phyloP scores from a whole-genome alignment of 2,888 invertebrate species.

The Gymnocheta viridis region DNA sequence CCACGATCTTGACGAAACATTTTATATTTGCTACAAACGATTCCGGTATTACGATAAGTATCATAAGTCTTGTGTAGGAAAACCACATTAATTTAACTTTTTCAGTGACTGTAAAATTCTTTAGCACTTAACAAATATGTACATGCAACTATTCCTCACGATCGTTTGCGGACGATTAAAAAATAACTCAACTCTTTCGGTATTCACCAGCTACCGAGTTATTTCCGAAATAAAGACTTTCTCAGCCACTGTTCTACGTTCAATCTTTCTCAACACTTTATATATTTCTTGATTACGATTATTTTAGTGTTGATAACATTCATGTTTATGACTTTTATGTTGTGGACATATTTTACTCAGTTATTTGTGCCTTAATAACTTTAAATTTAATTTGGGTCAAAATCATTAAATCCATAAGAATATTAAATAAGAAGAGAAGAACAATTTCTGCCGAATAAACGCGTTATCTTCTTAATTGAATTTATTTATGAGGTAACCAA shows the following conservation, averaged over 20 bases:
- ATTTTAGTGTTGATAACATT: slow-evolving; percentile 64
- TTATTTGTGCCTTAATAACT: slow-evolving; percentile 15
- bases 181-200: too few species aligned
- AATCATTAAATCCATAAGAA: slow-evolving; percentile 52
- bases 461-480: slow-evolving; percentile 58
- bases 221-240: too few species aligned
- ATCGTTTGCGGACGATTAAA: too few species aligned
- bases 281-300: slow-evolving; percentile 48
- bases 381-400: slow-evolving; percentile 65
- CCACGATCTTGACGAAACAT: too few species aligned
- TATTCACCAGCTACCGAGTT: too few species aligned
- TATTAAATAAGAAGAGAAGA: background rate
- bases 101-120: too few species aligned
- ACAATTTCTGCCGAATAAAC: background rate
- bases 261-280: slow-evolving; percentile 63
- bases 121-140: too few species aligned
- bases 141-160: too few species aligned
- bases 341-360: slow-evolving; percentile 27
- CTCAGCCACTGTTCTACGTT: background rate
- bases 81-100: too few species aligned
- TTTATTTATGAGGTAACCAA: slow-evolving; percentile 67
- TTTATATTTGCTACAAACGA: too few species aligned
- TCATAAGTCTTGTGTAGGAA: too few species aligned
- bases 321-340: slow-evolving; percentile 62
- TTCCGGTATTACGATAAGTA: too few species aligned